These are phyloP conservation scores for Alectoris magna DNA, from an alignment of 2,797 vertebrate species.

Conservation along the genomic window DNA sequence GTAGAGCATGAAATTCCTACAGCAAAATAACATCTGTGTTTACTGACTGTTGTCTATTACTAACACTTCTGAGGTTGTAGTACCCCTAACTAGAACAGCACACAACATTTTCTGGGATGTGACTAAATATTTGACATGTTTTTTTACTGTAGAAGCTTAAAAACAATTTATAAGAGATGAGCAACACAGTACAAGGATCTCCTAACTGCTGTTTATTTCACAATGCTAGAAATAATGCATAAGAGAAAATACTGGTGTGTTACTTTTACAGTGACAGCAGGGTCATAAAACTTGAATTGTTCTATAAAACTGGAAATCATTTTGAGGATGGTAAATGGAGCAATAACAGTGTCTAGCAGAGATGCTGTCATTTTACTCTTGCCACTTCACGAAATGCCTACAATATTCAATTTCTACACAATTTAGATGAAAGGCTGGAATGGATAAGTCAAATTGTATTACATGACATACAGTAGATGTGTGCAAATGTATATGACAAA, in stretches of 20 bases:
- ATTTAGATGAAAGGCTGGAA: neutral
- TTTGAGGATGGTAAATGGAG: neutral
- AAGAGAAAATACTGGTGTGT: neutral
- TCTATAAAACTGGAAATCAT: conserved; percentile 22
- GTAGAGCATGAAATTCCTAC: neutral
- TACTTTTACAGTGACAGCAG: neutral
- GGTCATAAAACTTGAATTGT: neutral
- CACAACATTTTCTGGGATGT: neutral
- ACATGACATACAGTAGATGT: neutral
- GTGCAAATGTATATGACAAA: neutral
- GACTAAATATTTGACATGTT: neutral
- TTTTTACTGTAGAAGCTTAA: neutral
- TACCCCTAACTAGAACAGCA: neutral
- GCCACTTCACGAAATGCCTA: neutral
- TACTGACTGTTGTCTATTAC: neutral
- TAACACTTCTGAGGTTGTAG: neutral
- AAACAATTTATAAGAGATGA: neutral
- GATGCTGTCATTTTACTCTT: neutral
- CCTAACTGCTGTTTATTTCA: neutral
- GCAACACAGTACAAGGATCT: neutral
- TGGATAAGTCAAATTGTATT: neutral
- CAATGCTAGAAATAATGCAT: neutral
- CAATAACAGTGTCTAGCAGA: neutral
- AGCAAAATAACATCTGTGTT: neutral
- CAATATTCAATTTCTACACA: neutral